phyloP scores from a whole-genome alignment of 2,113 vertebrate species.

The Elgaria multicarinata region DNA sequence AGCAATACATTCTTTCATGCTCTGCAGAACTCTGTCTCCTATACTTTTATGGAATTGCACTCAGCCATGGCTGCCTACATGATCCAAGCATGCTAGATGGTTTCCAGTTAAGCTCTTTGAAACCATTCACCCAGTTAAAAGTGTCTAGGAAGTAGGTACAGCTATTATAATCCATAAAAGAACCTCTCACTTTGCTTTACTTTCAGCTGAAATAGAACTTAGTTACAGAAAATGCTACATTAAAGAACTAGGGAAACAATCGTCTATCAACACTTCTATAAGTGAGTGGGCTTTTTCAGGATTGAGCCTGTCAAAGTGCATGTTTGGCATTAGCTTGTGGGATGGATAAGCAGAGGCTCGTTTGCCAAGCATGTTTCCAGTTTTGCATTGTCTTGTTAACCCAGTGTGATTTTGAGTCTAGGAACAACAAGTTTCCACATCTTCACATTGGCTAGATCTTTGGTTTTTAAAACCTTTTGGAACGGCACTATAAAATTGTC shows the following conservation, averaged over 20 bases:
- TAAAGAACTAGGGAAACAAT: not conserved
- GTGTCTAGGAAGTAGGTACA: not conserved
- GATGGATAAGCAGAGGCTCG: not conserved
- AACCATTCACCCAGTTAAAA: not conserved
- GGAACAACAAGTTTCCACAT: conserved; percentile 10
- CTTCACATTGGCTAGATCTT: not conserved
- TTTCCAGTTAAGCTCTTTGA: not conserved
- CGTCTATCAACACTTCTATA: not conserved
- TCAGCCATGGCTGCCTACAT: not conserved
- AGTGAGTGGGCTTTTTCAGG: not conserved
- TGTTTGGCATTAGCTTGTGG: not conserved
- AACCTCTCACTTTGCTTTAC: not conserved
- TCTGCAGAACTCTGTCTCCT: not conserved
- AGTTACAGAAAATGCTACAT: not conserved
- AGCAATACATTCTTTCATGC: not conserved
- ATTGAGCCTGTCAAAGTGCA: not conserved
- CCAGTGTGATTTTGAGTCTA: conserved; percentile 3
- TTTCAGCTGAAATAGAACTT: not conserved
- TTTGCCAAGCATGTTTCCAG: conserved; percentile 19
- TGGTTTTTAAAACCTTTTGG: conserved; percentile 1
- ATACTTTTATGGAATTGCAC: not conserved
- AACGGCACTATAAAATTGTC: conserved; percentile 1
- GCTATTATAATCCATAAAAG: not conserved
- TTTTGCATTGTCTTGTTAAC: conserved; percentile 20
- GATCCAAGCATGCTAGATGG: not conserved